phyloP scores from a whole-genome alignment of 2,113 vertebrate species.

The Cepphus grylle region DNA sequence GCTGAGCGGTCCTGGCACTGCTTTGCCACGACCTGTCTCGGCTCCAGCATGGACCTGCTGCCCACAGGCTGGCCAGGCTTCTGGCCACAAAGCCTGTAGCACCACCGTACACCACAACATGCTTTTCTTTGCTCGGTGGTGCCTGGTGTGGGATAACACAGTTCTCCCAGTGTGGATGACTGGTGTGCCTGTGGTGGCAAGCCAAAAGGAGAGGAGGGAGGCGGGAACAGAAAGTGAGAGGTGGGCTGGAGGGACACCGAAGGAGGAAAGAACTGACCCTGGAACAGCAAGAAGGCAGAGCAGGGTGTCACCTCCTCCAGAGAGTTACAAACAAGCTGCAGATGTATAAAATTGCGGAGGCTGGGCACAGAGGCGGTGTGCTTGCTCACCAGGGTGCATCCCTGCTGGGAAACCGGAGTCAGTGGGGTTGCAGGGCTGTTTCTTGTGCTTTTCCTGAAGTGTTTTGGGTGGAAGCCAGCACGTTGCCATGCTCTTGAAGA shows the following conservation, averaged over 20 bases:
- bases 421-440: not conserved
- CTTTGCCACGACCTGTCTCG: fast-evolving
- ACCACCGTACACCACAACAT: not conserved
- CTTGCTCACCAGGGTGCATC: not conserved
- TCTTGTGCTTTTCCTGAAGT: not conserved
- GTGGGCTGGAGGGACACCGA: not conserved
- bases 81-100: not conserved
- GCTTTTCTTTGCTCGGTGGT: not conserved
- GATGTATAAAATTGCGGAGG: fast-evolving
- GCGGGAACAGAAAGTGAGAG: not conserved
- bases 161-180: not conserved
- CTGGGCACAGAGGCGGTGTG: fast-evolving
- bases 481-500: not conserved
- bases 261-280: not conserved
- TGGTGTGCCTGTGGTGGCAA: not conserved
- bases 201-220: not conserved
- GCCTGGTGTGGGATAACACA: not conserved
- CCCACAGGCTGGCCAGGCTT: not conserved
- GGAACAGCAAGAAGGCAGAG: not conserved
- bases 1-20: not conserved
- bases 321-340: not conserved
- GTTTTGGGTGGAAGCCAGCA: not conserved
- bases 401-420: fast-evolving
- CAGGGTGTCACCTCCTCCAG: not conserved
- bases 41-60: not conserved